Evolutionary conservation across 2,797 vertebrate genomes (phyloP), one percentile per base, ranked within the genome.

Genomic region (Leptatherina wallacei): DNA sequence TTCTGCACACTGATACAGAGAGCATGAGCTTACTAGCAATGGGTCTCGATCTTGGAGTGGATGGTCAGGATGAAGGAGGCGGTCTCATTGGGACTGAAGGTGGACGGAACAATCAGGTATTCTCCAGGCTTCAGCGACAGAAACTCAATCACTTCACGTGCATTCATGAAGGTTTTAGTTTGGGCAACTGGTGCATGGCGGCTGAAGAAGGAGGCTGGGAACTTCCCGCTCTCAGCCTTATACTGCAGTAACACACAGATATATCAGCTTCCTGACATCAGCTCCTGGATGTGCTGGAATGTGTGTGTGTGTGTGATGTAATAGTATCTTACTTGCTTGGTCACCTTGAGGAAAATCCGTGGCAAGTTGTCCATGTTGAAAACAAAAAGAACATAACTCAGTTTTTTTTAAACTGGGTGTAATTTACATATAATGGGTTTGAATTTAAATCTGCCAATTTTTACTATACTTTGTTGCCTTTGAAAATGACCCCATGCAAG

Each of bases 91-190:
- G 86, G 73, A 0, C 30, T 76, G 33, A 65, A 82, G 13, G 92
- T 91, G 35, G 85, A 89, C 0, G 93, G 94, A 13, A 94, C 89
- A 2, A 94, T 89, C 60, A 95, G 59, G 69, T 94, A 94, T n/a
- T 91, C 82, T 2, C 84, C 94, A 2, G 93, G 87, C 33, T 72
- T 85, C 49, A 95, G 73, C 1, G 0, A 16, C 0, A 90, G 29
- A 16, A 85, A 79, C 73, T 87, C 83, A 80, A 85, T 91, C 36
- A 91, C 88, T 18, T 92, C 88, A 3, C 93, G 90, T 0, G 75
- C 29, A 2, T 91, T 84, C 2, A 73, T 2, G 42, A 55, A 87
- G 12, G 6, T 51, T 61, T 85, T 80, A 0, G 70, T 80, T 69
- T 83, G 71, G 4, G 44, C 81, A 2, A 91, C 77, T 2, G 84